Conservation (phyloP, 2,797 vertebrate species). For the Sebastes minor region DNA sequence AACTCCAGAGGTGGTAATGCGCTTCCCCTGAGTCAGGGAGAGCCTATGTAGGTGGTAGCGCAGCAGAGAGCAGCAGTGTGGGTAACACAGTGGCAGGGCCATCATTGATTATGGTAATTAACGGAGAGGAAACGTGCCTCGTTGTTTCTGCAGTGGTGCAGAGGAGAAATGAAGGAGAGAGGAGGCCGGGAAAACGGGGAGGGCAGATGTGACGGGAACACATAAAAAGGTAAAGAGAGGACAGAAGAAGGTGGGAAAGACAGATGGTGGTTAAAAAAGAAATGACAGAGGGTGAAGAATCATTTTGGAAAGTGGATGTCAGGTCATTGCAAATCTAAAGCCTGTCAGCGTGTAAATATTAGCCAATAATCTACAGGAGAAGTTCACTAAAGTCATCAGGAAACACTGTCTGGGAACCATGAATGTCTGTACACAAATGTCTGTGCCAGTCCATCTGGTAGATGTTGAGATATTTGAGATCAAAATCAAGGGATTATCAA, state of each 20-base stretch:
- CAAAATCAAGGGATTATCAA: neutral
- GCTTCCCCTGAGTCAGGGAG: slow-evolving; percentile 28
- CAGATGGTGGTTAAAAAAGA: neutral
- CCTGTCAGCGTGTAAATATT: neutral
- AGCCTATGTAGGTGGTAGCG: slow-evolving; percentile 6
- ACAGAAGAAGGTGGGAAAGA: neutral
- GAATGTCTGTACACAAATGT: neutral
- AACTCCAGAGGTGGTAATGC: slow-evolving; percentile 35
- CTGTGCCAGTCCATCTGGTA: neutral
- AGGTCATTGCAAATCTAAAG: neutral
- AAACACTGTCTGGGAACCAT: neutral
- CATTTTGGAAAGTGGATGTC: neutral
- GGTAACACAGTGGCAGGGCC: slow-evolving; percentile 28
- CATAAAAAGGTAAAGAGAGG: neutral
- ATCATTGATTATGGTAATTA: slow-evolving; percentile 68
- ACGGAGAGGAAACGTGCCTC: slow-evolving; percentile 43
- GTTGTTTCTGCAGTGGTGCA: slow-evolving; percentile 23
- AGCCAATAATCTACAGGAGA: neutral
- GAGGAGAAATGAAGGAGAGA: slow-evolving; percentile 33
- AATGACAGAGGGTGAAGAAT: neutral
- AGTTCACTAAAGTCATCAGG: neutral
- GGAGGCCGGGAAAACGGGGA: neutral
- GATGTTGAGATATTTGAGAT: neutral
- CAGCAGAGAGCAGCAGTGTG: slow-evolving; percentile 13
- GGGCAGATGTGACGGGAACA: slow-evolving; percentile 32